Conservation (phyloP, 2,888 invertebrate species). For the Lordiphosa fenestrarum region DNA sequence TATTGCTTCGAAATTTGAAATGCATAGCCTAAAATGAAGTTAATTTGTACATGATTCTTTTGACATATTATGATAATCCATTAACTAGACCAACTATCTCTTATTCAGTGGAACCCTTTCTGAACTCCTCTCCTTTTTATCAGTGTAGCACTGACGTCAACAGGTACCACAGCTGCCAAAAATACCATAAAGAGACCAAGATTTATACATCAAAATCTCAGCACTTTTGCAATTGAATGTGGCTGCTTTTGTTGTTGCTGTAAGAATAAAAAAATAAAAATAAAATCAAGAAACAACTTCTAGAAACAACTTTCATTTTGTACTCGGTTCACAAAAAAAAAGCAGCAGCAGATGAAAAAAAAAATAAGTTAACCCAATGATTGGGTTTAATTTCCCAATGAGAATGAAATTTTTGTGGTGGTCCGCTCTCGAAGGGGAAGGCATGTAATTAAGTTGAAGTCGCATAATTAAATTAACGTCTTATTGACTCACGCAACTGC, state of each 20-base stretch:
- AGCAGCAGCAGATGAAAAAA: neutral
- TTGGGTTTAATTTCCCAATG: conserved; percentile 51
- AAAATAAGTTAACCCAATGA: conserved; percentile 38
- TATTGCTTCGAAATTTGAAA: no score
- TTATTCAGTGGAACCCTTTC: no score
- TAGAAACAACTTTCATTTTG: conserved; percentile 71
- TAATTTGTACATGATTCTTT: no score
- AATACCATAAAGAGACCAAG: conserved; percentile 31
- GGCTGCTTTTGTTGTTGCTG: conserved; percentile 6
- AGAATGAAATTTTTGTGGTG: conserved; percentile 24
- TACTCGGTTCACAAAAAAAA: conserved; percentile 32
- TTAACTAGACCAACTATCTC: no score
- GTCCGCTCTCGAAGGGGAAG: conserved; percentile 10
- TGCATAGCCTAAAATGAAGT: no score
- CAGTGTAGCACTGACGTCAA: conserved; percentile 53
- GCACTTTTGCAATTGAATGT: conserved; percentile 12
- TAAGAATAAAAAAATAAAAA: conserved; percentile 49
- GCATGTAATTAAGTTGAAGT: conserved; percentile 72
- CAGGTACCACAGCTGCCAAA: conserved; percentile 40
- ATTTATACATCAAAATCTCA: conserved; percentile 49
- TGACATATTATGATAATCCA: no score
- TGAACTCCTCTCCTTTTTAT: neutral
- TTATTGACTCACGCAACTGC: conserved; percentile 54
- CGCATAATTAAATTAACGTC: conserved; percentile 77
- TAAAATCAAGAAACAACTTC: conserved; percentile 61